Conservation (phyloP, 2,113 vertebrate species). For the Catharus fuscescens region DNA sequence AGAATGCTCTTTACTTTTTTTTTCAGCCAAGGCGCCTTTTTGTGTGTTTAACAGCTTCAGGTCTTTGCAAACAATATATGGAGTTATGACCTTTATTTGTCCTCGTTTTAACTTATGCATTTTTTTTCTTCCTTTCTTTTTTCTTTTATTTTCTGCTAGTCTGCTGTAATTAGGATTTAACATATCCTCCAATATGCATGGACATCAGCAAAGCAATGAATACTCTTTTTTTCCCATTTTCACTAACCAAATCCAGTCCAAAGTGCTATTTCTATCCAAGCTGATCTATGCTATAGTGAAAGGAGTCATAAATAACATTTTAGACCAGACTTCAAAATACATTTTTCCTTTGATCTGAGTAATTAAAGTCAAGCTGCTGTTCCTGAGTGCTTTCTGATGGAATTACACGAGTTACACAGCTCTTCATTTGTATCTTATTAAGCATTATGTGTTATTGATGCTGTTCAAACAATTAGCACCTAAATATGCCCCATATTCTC, state of each 20-base stretch:
- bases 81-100: neutral
- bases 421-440: constrained; percentile 59
- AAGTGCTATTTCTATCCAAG: neutral
- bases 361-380: constrained; percentile 48
- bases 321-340: constrained; percentile 51
- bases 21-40: neutral
- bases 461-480: constrained; percentile 47
- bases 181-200: neutral
- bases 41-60: neutral
- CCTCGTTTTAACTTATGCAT: neutral
- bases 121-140: neutral
- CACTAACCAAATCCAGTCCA: neutral
- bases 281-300: constrained; percentile 5
- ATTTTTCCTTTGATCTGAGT: constrained; percentile 49
- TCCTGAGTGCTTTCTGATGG: constrained; percentile 27
- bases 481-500: constrained; percentile 32
- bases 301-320: constrained; percentile 54
- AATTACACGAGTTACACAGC: constrained; percentile 7
- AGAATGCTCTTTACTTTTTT: neutral
- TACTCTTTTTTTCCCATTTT: neutral
- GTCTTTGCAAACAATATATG: neutral
- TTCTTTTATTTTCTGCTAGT: neutral
- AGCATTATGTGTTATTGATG: constrained; percentile 18
- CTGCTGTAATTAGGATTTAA: constrained; percentile 12
- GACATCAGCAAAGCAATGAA: neutral